Base-by-base conservation (phyloP, 2,888 invertebrate species). In the Drosophila recens region DNA sequence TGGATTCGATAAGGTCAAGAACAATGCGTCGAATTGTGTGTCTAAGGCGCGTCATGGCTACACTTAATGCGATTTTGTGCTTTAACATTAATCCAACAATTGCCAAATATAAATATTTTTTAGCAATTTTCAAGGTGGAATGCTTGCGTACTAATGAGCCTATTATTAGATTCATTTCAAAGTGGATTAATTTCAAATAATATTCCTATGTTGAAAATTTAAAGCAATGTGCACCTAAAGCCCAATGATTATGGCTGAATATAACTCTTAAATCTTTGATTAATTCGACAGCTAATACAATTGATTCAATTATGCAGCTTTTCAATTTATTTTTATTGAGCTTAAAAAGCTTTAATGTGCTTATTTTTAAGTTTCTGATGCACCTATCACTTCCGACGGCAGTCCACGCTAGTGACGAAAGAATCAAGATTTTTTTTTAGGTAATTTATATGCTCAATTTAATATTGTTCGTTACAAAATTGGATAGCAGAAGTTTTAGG, bases 1-100 rank as follows among this genome's bases (percentile, higher is more conserved):
- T 86, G 77, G 84, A 84, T 84, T 84, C 72, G 84, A 82, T 88
- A 87, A 86, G 84, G 84, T 84, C 84, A 84, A 84, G 84, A 84
- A 84, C 90, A 90, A 83, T 71, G 72, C 48, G 45, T 54, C 65
- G 56, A 62, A 66, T 56, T 66, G 79, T 20, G 20, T 63, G 46
- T 52, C 15, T 61, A n/a, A 70, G 76, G 66, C 27, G 76, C 74
- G 75, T 62, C 80, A 62, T 58, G 76, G 80, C 17, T 57, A 48
- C 54, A 53, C 52, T 36, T 51, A 43, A 75, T 62, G 38, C 46
- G 48, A 58, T 75, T 75, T 63, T 62, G 15, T 15, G 27, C 42
- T 45, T 42, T 43, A 33, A 49, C 36, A 42, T 51, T 49, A 75
- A 79, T 66, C 61, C 61, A 49, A 53, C 38, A 71, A 54, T 64